Percentiles rank a stretch among this genome's conserved stretches.
Conservation (phyloP, 1,140 invertebrate genomes). For the Leucophenga varia region DNA sequence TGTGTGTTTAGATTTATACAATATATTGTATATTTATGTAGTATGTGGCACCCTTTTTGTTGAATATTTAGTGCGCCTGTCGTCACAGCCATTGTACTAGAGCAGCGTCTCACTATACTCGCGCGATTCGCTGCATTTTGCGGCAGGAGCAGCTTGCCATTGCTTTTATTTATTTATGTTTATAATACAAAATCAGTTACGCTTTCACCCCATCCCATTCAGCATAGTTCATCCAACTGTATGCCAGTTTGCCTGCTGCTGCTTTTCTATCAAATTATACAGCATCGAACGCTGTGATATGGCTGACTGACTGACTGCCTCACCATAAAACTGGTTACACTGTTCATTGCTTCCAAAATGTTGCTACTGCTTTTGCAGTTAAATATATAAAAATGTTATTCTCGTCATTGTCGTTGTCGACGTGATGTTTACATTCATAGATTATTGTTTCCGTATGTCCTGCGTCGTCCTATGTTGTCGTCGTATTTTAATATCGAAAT, state of each 20-base stretch:
- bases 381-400: constrained; percentile 14
- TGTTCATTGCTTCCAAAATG: constrained; percentile 3
- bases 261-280: no score
- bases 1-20: no score
- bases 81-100: constrained; percentile 51
- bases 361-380: constrained; percentile 4
- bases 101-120: constrained; percentile 24
- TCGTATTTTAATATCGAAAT: no score
- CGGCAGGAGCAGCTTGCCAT: constrained; percentile 11
- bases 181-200: constrained; percentile 56
- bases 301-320: constrained; percentile 13
- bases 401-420: no score
- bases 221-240: no score
- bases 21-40: neutral
- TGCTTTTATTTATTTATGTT: constrained; percentile 53
- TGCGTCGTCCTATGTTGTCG: constrained; percentile 21
- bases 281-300: no score
- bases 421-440: constrained; percentile 37
- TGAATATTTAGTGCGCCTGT: constrained; percentile 37
- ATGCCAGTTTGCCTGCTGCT: no score
- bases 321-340: constrained; percentile 32
- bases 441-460: constrained; percentile 49
- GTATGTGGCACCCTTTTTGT: constrained; percentile 35
- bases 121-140: constrained; percentile 34
- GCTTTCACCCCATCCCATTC: constrained; percentile 43